phyloP scores from a whole-genome alignment of 1,140 invertebrate genomes.

The Charaxes varanes region DNA sequence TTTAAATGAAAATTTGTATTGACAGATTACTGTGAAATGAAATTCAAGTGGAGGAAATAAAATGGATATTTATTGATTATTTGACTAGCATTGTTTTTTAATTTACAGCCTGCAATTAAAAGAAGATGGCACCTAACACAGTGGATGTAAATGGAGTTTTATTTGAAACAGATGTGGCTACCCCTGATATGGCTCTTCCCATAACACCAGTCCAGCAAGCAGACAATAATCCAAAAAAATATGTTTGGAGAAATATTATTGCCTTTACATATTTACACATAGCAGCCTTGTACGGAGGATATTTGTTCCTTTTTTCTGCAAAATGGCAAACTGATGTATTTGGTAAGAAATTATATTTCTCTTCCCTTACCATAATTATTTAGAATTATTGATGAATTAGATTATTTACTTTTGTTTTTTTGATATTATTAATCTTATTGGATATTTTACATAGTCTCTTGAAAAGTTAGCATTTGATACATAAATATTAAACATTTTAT shows the following conservation, averaged over 20 bases:
- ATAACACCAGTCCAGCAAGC: conserved; percentile 56
- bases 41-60: background rate
- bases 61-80: background rate
- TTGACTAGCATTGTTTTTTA: background rate
- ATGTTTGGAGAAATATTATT: conserved; percentile 96
- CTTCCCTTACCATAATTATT: too few relatives aligned
- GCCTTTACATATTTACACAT: conserved; percentile 91
- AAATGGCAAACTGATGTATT: conserved; percentile 85
- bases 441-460: too few relatives aligned
- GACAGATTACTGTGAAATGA: too few relatives aligned
- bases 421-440: too few relatives aligned
- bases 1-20: too few relatives aligned
- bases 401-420: too few relatives aligned
- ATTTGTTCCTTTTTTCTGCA: conserved; percentile 85
- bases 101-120: too few relatives aligned
- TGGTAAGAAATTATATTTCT: too few relatives aligned
- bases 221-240: conserved; percentile 72
- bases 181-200: conserved; percentile 70
- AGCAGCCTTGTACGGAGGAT: conserved; percentile 89
- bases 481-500: too few relatives aligned
- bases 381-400: too few relatives aligned
- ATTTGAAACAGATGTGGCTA: conserved; percentile 78
- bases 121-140: conserved; percentile 76
- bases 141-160: conserved; percentile 77
- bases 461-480: too few relatives aligned